Base-by-base conservation (phyloP, 2,888 invertebrate genomes). In the Chloromyia formosa region DNA sequence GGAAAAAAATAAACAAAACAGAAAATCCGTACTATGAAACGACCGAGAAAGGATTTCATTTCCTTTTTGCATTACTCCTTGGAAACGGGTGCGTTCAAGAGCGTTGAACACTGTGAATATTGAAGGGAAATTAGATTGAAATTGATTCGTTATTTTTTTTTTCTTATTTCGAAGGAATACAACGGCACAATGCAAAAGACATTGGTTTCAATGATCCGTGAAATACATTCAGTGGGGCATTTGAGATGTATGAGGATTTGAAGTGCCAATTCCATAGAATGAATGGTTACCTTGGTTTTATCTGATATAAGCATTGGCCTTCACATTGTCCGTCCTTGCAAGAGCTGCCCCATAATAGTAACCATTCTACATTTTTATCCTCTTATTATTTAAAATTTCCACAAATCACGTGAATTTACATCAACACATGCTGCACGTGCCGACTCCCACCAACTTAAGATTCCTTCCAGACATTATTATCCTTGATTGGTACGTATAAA, bases 21-120 rank as follows among this genome's bases (percentile, higher is more conserved):
- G 35, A 49, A 58, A 18, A 27, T 35, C 49, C 18, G 40, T 53
- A 54, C 40, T 62, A 35, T 66, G 49, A 49, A 56, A 71, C 27
- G 27, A 35, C 27, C 27, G 7, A 42, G 16, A 71, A 71, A 71
- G 71, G 71, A 71, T 71, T 71, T 56, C 71, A 71, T 71, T 71
- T 71, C 71, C 71, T 49, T 71, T 71, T n/a, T 27, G 18, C 53
- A 27, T 54, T 53, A 49, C 49, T n/a, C 27, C 14, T 7, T 10
- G 35, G 12, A 40, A n/a, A 16, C 4, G 16, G 54, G 54, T 22
- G 68, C 23, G 68, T 69, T 56, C 23, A 22, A 22, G 14, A 23
- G 14, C 60, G 10, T 45, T 35, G 27, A 35, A 35, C 12, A 40
- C 4, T 42, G 42, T 16, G 49, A n/a, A 49, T 18, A n/a, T 14